These are phyloP conservation scores for Cyrtonyx montezumae DNA, from an alignment of 2,113 vertebrate species.

Conservation along the genomic window DNA sequence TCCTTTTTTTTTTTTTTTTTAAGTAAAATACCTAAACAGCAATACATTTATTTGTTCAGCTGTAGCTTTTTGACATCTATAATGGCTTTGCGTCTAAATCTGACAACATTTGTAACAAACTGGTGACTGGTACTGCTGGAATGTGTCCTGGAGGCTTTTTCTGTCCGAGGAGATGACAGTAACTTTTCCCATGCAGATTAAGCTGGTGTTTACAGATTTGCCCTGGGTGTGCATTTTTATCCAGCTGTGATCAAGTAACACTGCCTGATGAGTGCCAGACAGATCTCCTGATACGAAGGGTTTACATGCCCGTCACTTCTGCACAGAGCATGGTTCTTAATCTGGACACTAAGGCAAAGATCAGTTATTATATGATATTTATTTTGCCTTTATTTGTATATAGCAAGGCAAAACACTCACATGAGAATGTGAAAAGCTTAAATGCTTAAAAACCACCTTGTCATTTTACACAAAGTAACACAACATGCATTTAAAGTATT, in stretches of 20 bases:
- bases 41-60: not conserved
- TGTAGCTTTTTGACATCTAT: constrained; percentile 84
- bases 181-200: constrained; percentile 94
- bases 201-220: constrained; percentile 95
- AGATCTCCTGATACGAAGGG: constrained; percentile 78
- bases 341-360: not conserved
- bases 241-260: constrained; percentile 87
- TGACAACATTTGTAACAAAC: constrained; percentile 84
- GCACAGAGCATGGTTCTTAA: constrained; percentile 11
- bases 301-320: constrained; percentile 71
- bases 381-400: not conserved
- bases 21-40: constrained; percentile 45
- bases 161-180: constrained; percentile 89
- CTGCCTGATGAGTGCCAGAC: constrained; percentile 85
- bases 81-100: constrained; percentile 85
- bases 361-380: not conserved
- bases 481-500: not conserved
- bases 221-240: constrained; percentile 86
- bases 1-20: constrained; percentile 35
- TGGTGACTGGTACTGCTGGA: constrained; percentile 80
- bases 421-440: not conserved
- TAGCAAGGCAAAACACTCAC: not conserved
- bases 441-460: not conserved
- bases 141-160: constrained; percentile 86
- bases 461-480: not conserved